These are phyloP conservation scores for Pseudomyrmex pallidus DNA, from an alignment of 1,140 invertebrate genomes.

Conservation along the genomic window DNA sequence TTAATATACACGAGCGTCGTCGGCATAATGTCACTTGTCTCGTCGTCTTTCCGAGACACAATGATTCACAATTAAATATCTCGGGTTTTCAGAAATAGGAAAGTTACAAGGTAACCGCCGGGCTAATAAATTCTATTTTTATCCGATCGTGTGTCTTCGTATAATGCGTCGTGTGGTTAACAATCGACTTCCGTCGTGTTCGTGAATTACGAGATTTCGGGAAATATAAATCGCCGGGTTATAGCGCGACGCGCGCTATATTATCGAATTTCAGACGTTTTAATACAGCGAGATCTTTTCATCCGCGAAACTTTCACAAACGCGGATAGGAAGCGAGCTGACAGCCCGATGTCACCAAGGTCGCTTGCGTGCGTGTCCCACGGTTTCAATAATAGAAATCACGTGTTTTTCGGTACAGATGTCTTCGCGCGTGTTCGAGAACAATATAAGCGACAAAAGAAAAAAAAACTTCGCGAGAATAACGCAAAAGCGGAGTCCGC, in stretches of 20 bases:
- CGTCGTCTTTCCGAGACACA: background rate
- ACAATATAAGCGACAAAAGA: constrained; percentile 22
- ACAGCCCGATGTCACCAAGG: constrained; percentile 1
- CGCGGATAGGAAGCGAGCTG: background rate
- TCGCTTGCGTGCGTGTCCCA: background rate
- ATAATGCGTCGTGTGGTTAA: background rate
- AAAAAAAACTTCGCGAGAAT: background rate
- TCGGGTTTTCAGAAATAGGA: background rate
- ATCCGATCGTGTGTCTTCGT: background rate
- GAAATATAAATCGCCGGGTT: background rate
- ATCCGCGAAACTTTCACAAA: background rate
- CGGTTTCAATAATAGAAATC: constrained; percentile 20
- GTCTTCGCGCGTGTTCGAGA: constrained; percentile 4
- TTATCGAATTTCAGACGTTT: background rate
- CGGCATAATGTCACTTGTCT: background rate
- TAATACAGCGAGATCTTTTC: background rate
- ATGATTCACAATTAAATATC: constrained; percentile 11
- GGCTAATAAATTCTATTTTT: constrained; percentile 21
- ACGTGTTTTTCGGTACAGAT: background rate
- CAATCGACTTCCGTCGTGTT: constrained; percentile 29
- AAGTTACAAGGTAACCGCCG: background rate
- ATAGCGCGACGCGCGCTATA: background rate
- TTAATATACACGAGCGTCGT: background rate
- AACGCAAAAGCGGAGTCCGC: constrained; percentile 1
- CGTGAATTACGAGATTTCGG: background rate